phyloP scores from a whole-genome alignment of 2,797 vertebrate genomes.

The Bradypodion pumilum region DNA sequence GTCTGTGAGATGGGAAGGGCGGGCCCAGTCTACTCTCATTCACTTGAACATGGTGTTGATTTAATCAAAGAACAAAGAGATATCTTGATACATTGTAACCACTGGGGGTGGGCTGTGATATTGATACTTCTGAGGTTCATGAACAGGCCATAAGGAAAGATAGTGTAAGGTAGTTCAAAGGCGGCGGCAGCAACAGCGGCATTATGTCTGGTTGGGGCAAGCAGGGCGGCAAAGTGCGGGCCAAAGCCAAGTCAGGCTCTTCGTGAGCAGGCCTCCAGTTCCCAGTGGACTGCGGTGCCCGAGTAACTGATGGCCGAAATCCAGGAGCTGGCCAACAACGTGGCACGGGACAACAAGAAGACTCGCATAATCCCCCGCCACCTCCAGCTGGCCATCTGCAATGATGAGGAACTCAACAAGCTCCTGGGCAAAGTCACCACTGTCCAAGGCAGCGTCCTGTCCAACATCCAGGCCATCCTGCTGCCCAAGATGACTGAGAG shows the following conservation, averaged over 20 bases:
- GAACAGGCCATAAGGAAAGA: too few species aligned
- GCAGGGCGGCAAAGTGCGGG: conserved; percentile 81
- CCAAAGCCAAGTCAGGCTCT: conserved; percentile 86
- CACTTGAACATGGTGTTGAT: too few species aligned
- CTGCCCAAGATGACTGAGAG: conserved; percentile 78
- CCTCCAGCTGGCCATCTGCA: conserved; percentile 84
- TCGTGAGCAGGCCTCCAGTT: conserved; percentile 86
- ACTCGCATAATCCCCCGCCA: conserved; percentile 85
- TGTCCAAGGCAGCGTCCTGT: conserved; percentile 75
- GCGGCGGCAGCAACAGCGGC: too few species aligned
- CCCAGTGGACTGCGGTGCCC: conserved; percentile 84
- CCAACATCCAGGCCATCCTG: conserved; percentile 86
- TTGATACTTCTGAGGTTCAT: too few species aligned
- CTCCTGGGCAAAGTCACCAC: conserved; percentile 81
- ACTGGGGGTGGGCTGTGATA: too few species aligned
- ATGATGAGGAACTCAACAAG: conserved; percentile 87
- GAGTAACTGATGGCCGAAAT: conserved; percentile 89
- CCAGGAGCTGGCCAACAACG: conserved; percentile 86
- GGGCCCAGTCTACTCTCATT: too few species aligned
- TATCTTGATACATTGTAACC: too few species aligned
- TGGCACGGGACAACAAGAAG: conserved; percentile 86
- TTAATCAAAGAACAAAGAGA: too few species aligned
- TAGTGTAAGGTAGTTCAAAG: too few species aligned
- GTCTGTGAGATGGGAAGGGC: too few species aligned
- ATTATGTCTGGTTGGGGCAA: conserved; percentile 89